These are phyloP conservation scores for Bathynomus jamesi DNA, from an alignment of 1,140 invertebrate genomes.

Conservation along the genomic window DNA sequence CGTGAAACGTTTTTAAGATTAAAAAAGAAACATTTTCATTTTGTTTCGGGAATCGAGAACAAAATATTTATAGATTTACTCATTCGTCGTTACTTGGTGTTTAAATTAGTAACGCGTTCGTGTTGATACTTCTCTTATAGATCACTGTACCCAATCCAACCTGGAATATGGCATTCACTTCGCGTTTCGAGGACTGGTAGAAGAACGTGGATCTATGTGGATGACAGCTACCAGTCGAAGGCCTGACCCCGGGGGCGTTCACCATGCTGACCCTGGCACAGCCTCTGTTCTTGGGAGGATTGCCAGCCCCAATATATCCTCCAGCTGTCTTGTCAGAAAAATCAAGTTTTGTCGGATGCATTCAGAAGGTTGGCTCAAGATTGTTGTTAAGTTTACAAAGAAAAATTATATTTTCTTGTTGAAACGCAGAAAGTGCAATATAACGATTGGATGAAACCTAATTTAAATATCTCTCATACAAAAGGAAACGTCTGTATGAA, in stretches of 20 bases:
- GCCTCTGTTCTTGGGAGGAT: slow-evolving; percentile 81
- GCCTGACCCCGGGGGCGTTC: slow-evolving; percentile 67
- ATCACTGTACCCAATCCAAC: slow-evolving; percentile 58
- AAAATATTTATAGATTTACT: too few relatives aligned
- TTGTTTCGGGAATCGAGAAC: too few relatives aligned
- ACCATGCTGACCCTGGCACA: slow-evolving; percentile 73
- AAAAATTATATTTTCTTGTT: too few relatives aligned
- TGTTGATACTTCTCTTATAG: slow-evolving; percentile 52
- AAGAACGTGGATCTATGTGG: slow-evolving; percentile 72
- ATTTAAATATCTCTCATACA: too few relatives aligned
- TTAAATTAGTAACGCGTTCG: too few relatives aligned
- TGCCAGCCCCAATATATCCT: slow-evolving; percentile 67
- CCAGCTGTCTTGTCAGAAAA: slow-evolving; percentile 60
- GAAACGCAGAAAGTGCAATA: too few relatives aligned
- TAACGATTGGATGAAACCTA: too few relatives aligned
- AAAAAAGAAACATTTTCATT: too few relatives aligned
- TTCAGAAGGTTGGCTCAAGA: slow-evolving; percentile 83
- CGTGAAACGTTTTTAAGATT: too few relatives aligned
- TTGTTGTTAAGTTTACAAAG: too few relatives aligned
- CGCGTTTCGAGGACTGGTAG: slow-evolving; percentile 77
- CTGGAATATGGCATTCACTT: slow-evolving; percentile 79
- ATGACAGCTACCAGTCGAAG: slow-evolving; percentile 58
- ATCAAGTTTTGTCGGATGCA: slow-evolving; percentile 71
- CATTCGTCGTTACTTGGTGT: too few relatives aligned
- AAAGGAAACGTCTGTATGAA: too few relatives aligned